phyloP scores from a whole-genome alignment of 2,888 invertebrate species.

The Stenodema calcarata region DNA sequence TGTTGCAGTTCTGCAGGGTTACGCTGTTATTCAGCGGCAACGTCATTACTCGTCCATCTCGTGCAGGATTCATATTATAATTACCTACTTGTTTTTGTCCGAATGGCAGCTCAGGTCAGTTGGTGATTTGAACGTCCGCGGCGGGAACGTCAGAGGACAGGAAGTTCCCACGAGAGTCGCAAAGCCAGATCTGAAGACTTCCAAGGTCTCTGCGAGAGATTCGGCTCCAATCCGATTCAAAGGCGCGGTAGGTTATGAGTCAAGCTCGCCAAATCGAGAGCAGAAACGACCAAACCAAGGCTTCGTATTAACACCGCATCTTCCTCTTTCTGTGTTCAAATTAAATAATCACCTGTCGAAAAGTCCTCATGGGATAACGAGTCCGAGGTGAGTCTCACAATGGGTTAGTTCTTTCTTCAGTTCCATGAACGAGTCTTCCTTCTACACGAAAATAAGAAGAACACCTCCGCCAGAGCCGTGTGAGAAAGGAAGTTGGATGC shows the following conservation, averaged over 20 bases:
- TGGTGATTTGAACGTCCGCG: not conserved
- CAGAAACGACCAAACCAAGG: not conserved
- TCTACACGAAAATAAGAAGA: not conserved
- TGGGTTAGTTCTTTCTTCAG: not conserved
- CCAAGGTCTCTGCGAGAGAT: not conserved
- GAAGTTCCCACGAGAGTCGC: constrained; percentile 23
- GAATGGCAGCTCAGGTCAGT: not conserved
- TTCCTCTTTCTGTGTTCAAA: not conserved
- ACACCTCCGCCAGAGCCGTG: not conserved
- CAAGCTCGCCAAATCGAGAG: not conserved
- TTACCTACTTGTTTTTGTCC: not conserved
- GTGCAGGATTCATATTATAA: not conserved
- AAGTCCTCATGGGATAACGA: constrained; percentile 6
- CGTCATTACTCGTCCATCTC: not conserved
- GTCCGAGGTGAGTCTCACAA: not conserved
- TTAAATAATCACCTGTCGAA: constrained; percentile 3
- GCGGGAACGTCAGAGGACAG: constrained; percentile 4
- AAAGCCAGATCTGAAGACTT: not conserved
- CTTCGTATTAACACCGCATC: not conserved
- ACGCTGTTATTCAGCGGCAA: not conserved
- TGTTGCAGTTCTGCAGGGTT: not conserved
- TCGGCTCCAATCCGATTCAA: not conserved
- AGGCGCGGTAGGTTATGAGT: not conserved
- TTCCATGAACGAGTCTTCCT: not conserved
- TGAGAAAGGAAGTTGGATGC: constrained; percentile 13